Evolutionary conservation across 37 sponge, comb jelly and placozoan genomes (phyloP), one percentile per base, ranked within the genome.

Genomic region (Geodia barretti): DNA sequence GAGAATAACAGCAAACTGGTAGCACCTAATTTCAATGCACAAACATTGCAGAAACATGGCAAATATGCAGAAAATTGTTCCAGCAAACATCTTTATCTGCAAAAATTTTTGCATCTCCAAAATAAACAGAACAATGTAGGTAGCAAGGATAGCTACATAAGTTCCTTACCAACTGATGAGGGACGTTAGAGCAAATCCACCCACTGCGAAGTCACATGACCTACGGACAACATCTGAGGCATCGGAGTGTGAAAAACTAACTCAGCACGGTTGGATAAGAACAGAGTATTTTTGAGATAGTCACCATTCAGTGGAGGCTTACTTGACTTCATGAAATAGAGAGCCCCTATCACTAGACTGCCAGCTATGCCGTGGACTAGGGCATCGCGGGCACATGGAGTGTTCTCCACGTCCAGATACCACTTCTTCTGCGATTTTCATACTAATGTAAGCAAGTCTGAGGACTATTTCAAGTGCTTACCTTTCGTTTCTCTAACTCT

Each of bases 401-500:
- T 91, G 60, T 77, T 79, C 9, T 39, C 29, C 40, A 93, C 84
- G 68, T 93, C 90, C 8, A 89, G 65, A 36, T 76, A 77, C 94
- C 94, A 93, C 79, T 86, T 89, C 64, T 86, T 89, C 92, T 91
- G 72, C 68, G n/a, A n/a, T n/a, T n/a, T n/a, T n/a, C n/a, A n/a
- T n/a, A n/a, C n/a, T n/a, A n/a, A n/a, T n/a, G n/a, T n/a, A n/a
- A n/a, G n/a, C 54, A 47, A 47, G 14, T 7, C 54, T 17, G 7
- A 47, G 54, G 7, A 47, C 14, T 14, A 47, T 47, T 47, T 7
- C 54, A 14, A 7, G 54, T 47, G 54, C n/a, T 7, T 14, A 47
- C 54, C 54, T 47, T 47, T 47, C 54, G 7, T 7, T 47, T 47
- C 54, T 47, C 54, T 14, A 47, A 47, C 54, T 47, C 54, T 47